A percentile compares a stretch with the other conserved stretches of the same genome.
Evolutionary conservation across 1,140 invertebrate species (phyloP).

Genomic region (Drosophila triauraria): DNA sequence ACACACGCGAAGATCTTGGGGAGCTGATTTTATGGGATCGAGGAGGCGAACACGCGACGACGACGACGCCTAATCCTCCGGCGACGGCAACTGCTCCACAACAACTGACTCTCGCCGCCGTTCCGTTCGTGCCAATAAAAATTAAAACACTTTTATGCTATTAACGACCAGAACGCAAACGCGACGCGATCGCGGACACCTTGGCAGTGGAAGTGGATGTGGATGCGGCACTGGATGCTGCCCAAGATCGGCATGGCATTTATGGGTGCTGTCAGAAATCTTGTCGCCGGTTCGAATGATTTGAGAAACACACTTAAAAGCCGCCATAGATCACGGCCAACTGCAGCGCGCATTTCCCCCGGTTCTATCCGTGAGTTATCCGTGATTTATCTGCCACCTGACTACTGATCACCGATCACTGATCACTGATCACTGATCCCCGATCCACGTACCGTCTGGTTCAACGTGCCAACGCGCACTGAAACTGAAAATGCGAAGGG

Average conservation of each 20-base stretch:
- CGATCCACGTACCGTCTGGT: conserved; percentile 60
- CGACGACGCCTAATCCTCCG: conserved; percentile 60
- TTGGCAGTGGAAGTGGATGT: conserved; percentile 36
- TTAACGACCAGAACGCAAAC: conserved; percentile 73
- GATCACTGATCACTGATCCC: conserved; percentile 7
- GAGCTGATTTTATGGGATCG: conserved; percentile 71
- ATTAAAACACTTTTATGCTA: conserved; percentile 81
- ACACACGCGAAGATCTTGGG: conserved; percentile 66
- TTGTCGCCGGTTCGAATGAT: conserved; percentile 29
- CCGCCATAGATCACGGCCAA: conserved; percentile 36
- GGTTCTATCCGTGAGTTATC: conserved; percentile 15
- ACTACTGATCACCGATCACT: conserved; percentile 7
- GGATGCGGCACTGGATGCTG: conserved; percentile 33
- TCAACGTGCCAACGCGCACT: conserved; percentile 79
- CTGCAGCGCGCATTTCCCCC: conserved; percentile 17
- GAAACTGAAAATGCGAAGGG: conserved; percentile 61
- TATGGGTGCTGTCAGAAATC: conserved; percentile 57
- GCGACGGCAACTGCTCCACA: conserved; percentile 54
- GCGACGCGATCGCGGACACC: conserved; percentile 51
- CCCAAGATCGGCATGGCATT: conserved; percentile 19
- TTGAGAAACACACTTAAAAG: conserved; percentile 47
- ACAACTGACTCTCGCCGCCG: conserved; percentile 57
- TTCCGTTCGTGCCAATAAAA: conserved; percentile 76
- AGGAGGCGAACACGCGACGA: conserved; percentile 59
- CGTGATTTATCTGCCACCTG: conserved; percentile 21